These are phyloP conservation scores for Agelaius phoeniceus DNA, from an alignment of 2,113 vertebrate genomes.

Conservation along the genomic window DNA sequence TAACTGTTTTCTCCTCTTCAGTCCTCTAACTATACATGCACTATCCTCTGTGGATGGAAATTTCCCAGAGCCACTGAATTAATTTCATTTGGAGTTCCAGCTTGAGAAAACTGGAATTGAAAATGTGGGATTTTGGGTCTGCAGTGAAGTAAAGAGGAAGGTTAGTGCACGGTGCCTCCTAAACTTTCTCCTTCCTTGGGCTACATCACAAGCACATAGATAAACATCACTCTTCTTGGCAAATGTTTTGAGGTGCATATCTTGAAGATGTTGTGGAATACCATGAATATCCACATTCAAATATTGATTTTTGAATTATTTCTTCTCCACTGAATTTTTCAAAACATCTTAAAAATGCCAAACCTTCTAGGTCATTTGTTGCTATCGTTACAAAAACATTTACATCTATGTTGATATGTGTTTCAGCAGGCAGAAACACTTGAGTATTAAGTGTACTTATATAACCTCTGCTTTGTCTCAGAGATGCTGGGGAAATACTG, in stretches of 20 bases:
- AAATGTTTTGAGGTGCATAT: background rate
- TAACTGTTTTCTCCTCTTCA: background rate
- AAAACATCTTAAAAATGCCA: background rate
- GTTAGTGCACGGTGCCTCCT: background rate
- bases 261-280: background rate
- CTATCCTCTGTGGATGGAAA: background rate
- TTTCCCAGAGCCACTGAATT: background rate
- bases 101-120: background rate
- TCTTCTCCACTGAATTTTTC: background rate
- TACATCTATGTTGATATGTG: fast-evolving
- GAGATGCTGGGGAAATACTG: background rate
- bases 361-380: background rate
- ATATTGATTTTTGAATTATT: background rate
- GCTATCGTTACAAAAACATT: background rate
- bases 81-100: background rate
- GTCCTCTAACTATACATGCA: background rate
- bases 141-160: background rate
- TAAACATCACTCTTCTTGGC: fast-evolving
- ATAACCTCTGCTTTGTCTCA: background rate
- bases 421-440: background rate
- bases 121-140: background rate
- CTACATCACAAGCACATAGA: background rate
- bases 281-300: background rate
- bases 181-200: fast-evolving
- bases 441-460: background rate